Conservation (phyloP, 2,113 vertebrate species). For the Sitta europaea region DNA sequence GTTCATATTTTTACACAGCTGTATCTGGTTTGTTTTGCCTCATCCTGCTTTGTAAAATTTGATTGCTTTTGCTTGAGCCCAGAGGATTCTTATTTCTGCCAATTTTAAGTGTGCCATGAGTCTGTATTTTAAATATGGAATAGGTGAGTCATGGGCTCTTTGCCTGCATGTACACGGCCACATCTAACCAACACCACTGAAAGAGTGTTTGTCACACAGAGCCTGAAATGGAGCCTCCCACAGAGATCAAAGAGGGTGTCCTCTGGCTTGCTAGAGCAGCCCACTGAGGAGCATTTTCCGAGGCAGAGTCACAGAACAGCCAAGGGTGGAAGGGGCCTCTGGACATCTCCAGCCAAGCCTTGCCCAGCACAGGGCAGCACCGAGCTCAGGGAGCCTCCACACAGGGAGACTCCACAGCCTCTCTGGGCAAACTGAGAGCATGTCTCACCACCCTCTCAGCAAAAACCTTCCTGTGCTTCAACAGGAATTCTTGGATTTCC, state of each 20-base stretch:
- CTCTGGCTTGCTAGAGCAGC: neutral
- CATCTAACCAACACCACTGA: fast-evolving
- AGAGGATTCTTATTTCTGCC: neutral
- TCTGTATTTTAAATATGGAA: neutral
- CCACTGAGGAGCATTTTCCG: neutral
- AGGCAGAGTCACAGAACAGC: neutral
- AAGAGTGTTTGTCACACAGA: neutral
- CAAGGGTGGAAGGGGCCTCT: neutral
- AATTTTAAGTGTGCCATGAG: neutral
- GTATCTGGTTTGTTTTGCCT: neutral
- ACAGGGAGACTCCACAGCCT: neutral
- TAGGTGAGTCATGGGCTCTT: neutral
- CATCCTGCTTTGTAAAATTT: neutral
- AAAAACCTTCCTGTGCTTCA: neutral
- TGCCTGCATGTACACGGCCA: fast-evolving
- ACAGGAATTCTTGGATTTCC: neutral
- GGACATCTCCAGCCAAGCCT: neutral
- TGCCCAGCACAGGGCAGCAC: fast-evolving
- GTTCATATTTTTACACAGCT: neutral
- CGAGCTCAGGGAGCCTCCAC: neutral
- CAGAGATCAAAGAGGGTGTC: neutral
- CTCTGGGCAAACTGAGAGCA: neutral
- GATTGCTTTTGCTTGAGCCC: neutral
- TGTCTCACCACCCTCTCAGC: neutral
- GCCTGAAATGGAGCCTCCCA: neutral